Conservation (phyloP, 1,140 invertebrate genomes). For the Oryctes rhinoceros region DNA sequence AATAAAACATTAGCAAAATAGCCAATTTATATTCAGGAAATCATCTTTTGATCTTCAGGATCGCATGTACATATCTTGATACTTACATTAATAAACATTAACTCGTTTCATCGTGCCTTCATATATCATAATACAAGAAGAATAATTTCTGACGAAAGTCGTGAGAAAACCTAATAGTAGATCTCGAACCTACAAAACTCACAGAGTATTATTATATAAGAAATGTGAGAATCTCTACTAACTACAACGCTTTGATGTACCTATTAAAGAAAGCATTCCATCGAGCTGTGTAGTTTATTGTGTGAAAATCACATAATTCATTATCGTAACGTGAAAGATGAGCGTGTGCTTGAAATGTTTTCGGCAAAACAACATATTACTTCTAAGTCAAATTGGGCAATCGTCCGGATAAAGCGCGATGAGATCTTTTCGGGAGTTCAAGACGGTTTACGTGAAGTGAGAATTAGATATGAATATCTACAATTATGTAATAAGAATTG, state of each 20-base stretch:
- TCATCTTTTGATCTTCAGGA: background rate
- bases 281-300: background rate
- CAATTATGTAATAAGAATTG: no score
- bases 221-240: constrained; percentile 7
- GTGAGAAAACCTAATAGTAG: constrained; percentile 7
- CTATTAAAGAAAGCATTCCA: constrained; percentile 15
- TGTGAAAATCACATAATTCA: constrained; percentile 35
- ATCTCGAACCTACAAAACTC: background rate
- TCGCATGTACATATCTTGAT: background rate
- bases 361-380: no score
- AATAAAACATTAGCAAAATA: no score
- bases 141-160: background rate
- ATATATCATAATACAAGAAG: constrained; percentile 3
- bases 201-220: background rate
- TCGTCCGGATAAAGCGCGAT: no score
- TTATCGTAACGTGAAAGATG: background rate
- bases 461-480: no score
- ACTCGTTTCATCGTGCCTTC: background rate
- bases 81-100: background rate
- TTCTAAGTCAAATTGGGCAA: no score
- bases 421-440: no score
- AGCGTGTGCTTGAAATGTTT: background rate
- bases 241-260: background rate
- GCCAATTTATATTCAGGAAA: no score
- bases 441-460: no score